Evolutionary conservation across 1,140 invertebrate species (phyloP).

Genomic region (Gryllus bimaculatus): DNA sequence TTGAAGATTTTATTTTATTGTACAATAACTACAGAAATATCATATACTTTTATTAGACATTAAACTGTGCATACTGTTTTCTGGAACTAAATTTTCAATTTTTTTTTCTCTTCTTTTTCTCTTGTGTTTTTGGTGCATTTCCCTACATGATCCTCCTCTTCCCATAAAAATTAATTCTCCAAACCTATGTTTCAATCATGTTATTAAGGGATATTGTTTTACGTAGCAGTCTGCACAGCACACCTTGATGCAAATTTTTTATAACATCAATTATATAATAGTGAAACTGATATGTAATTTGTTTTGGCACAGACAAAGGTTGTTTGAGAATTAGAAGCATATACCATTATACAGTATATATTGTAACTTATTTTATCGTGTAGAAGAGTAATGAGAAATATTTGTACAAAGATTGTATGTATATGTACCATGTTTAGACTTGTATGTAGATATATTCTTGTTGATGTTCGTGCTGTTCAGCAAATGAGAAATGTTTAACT

Average conservation of each 20-base stretch:
- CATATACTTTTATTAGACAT: neutral
- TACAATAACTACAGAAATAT: neutral
- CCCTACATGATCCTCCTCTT: neutral
- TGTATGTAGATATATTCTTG: neutral
- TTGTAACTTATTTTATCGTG: neutral
- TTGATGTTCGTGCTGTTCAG: neutral
- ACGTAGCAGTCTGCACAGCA: neutral
- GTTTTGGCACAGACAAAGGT: neutral
- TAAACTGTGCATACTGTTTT: conserved; percentile 1
- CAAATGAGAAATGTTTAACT: neutral
- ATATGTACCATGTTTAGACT: neutral
- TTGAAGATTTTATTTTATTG: neutral
- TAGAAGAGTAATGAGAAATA: neutral
- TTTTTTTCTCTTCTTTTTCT: neutral
- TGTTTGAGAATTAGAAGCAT: neutral
- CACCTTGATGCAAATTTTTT: neutral
- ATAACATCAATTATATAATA: neutral
- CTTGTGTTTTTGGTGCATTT: neutral
- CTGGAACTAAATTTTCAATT: neutral
- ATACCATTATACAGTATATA: neutral
- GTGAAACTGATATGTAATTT: too few relatives aligned
- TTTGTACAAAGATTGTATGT: neutral
- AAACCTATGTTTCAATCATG: neutral
- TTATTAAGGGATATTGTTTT: neutral
- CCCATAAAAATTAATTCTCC: neutral